These are phyloP conservation scores for Onychorhynchus coronatus DNA, from an alignment of 2,113 vertebrate genomes.

Conservation along the genomic window DNA sequence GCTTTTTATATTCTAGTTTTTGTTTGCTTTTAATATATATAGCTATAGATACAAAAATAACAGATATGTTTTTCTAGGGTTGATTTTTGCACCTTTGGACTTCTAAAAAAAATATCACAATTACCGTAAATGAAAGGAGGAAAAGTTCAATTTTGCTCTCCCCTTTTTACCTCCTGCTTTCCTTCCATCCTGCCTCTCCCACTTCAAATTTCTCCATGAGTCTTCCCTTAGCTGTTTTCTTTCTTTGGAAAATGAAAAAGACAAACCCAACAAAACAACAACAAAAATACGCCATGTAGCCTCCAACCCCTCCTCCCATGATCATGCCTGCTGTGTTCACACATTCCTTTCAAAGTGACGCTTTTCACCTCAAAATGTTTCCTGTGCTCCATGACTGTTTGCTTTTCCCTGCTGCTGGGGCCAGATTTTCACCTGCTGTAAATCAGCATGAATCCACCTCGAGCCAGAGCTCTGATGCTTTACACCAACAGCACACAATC, in stretches of 20 bases:
- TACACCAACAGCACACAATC: neutral
- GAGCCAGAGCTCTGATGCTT: constrained; percentile 12
- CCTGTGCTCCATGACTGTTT: neutral
- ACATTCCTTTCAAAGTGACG: neutral
- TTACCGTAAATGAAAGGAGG: constrained; percentile 14
- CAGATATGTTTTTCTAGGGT: constrained; percentile 57
- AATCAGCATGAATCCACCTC: neutral
- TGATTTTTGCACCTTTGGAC: constrained; percentile 66
- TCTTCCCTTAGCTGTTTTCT: neutral
- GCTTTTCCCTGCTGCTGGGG: constrained; percentile 1
- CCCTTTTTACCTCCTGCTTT: neutral
- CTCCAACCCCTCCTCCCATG: neutral
- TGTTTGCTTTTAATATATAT: constrained; percentile 49
- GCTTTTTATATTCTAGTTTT: neutral
- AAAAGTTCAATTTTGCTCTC: neutral
- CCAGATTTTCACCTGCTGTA: constrained; percentile 32
- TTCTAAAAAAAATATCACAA: constrained; percentile 57
- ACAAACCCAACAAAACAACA: neutral
- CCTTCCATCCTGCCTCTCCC: neutral
- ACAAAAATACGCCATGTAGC: neutral
- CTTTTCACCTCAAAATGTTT: constrained; percentile 29
- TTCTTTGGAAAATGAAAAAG: neutral
- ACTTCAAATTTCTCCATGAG: neutral
- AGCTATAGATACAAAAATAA: constrained; percentile 71
- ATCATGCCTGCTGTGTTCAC: neutral